Evolutionary conservation across 2,113 vertebrate species (phyloP).

Genomic region (Rhagologus leucostigma): DNA sequence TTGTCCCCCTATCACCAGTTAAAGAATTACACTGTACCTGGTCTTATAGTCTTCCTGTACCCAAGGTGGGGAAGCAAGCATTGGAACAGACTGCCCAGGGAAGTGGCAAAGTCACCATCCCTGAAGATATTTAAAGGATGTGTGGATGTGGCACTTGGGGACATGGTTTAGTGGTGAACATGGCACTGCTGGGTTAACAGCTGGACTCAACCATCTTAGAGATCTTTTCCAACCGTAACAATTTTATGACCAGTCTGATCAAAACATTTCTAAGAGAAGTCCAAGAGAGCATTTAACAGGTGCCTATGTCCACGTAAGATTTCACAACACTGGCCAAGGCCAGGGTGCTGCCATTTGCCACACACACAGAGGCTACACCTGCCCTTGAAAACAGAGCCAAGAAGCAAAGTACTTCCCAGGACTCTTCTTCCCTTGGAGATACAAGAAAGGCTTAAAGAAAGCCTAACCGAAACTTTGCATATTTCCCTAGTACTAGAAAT

Average conservation of each 20-base stretch:
- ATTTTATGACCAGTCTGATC: background rate
- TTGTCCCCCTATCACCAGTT: background rate
- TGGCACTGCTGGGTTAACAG: background rate
- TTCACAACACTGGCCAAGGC: background rate
- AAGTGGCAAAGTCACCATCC: background rate
- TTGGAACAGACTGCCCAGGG: background rate
- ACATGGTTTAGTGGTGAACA: background rate
- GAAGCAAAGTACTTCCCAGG: background rate
- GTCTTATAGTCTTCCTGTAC: too few species aligned
- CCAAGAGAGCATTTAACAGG: background rate
- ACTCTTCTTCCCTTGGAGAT: background rate
- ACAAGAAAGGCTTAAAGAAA: background rate
- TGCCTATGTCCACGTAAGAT: background rate
- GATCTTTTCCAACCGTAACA: background rate
- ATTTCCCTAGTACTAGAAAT: background rate
- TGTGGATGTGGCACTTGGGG: background rate
- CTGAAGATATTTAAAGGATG: background rate
- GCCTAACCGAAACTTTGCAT: background rate
- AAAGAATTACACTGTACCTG: background rate
- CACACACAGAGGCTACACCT: background rate
- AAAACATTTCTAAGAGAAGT: background rate
- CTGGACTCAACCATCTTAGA: background rate
- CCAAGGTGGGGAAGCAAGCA: background rate
- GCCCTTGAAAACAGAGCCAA: background rate
- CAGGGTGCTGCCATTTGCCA: rapidly evolving